Evolutionary conservation across 2,113 vertebrate species (phyloP), one percentile per base, ranked within the genome.

Genomic region (Hiodon tergisus): DNA sequence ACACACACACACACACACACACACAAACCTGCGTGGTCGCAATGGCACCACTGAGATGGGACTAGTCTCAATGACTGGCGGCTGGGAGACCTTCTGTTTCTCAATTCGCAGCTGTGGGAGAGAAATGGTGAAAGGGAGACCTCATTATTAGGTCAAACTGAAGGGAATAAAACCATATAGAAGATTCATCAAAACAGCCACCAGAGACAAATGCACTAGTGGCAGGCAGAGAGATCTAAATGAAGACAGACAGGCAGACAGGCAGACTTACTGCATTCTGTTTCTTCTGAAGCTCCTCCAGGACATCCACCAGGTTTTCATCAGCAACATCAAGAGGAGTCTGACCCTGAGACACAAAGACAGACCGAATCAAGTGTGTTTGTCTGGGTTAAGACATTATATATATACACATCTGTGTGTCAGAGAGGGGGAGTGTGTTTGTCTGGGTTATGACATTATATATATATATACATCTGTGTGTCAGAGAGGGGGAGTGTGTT

Each of bases 201-300:
- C 16, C 51, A 71, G 63, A 58, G 53, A 7, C 58, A 17, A 13
- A 66, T 14, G 50, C 16, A 4, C 65, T 7, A 48, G 17, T 4
- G 54, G 17, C 17, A 46, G 8, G 47, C 6, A 11, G 4, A 68
- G 6, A 5, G 48, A 10, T 13, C 6, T 11, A 52, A 4, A 13
- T 8, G 11, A 58, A 67, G n/a, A 71, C 52, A 53, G 54, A 75
- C 47, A 50, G 11, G 52, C 46, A 51, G n/a, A n/a, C 16, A 31
- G 31, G 31, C 31, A 1, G 31, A 83, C 91, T 88, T 81, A 93
- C 92, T 58, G 87, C 85, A 0, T 91, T 90, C 80, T 93, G 92
- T 80, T 92, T 93, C 83, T 91, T 92, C 86, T 90, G 89, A 5
- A 93, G 88, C 81, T 93, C 91, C 82, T 92, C 91, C 77, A 93